Base-by-base conservation (phyloP, 2,113 vertebrate species). In the Struthio camelus region DNA sequence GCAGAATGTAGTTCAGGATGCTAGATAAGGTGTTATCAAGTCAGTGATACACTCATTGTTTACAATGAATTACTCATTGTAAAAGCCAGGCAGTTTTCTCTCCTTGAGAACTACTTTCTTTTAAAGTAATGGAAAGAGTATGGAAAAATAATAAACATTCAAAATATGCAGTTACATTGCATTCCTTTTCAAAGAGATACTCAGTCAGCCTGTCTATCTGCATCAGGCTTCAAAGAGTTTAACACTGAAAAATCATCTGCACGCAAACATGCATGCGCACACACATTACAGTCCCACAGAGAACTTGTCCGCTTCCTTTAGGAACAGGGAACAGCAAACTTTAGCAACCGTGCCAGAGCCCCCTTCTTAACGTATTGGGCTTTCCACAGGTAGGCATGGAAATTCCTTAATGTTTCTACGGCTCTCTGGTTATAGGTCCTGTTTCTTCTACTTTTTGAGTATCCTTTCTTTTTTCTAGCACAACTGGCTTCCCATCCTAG, bases 221-320 rank as follows among this genome's bases (percentile, higher is more conserved):
- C 22, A 20, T 17, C 53, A 78, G 36, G 13, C 17, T 51, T 51
- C 23, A n/a, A 38, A 81, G 23, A 6, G 61, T 78, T 87, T 67
- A 54, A 23, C 1, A 5, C 28, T 78, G 32, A 38, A 2, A 5
- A 66, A 25, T 32, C 32, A 69, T 24, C 53, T 54, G 9, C 15
- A 46, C 0, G 1, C 30, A 28, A 0, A 79, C 32, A 23, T 44
- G 1, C 27, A n/a, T 1, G 0, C 34, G 79, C 10, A 5, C 14
- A 12, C n/a, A 30, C 0, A 0, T 11, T 34, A 20, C 30, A 59
- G 56, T 18, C 56, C 28, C 30, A 30, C 56, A 32, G 30, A 48
- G 19, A 48, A 34, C 30, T 48, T 27, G 18, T 54, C 38, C 36
- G 58, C 14, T 79, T 25, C n/a, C n/a, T 73, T 38, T 4, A 5